Percentiles rank a stretch among this genome's conserved stretches.
Conservation (phyloP, 2,888 invertebrate species). For the Empis livida region DNA sequence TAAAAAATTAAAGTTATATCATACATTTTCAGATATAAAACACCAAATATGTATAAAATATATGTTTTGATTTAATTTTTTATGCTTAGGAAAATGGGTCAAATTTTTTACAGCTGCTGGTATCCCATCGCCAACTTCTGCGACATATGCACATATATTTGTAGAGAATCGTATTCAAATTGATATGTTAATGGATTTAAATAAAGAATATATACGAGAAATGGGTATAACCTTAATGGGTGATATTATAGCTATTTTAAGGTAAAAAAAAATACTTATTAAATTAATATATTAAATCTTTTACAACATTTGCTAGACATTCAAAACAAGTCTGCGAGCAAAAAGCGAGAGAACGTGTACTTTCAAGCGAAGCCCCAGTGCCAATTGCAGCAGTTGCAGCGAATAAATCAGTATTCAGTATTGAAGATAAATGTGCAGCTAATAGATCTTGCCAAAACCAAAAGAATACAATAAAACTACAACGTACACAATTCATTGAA, state of each 20-base stretch:
- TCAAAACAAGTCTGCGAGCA: constrained; percentile 47
- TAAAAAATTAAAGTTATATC: no score
- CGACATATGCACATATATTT: constrained; percentile 75
- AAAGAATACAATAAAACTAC: no score
- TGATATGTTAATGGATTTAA: constrained; percentile 75
- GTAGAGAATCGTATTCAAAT: constrained; percentile 74
- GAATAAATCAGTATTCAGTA: constrained; percentile 13
- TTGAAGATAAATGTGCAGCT: no score
- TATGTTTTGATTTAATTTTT: no score
- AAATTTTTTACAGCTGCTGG: constrained; percentile 77
- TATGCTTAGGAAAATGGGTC: constrained; percentile 56
- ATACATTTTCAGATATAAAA: no score
- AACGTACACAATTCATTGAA: no score
- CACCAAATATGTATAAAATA: no score
- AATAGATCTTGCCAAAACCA: no score
- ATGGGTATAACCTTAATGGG: constrained; percentile 73
- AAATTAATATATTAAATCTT: not conserved
- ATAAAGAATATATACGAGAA: constrained; percentile 73
- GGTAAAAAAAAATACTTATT: constrained; percentile 31
- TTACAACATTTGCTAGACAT: constrained; percentile 42
- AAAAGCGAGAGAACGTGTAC: constrained; percentile 43
- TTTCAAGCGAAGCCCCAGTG: constrained; percentile 34
- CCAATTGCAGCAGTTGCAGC: constrained; percentile 41
- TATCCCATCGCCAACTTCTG: constrained; percentile 59
- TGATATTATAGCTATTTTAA: constrained; percentile 57